These are phyloP conservation scores for Ceryle rudis DNA, from an alignment of 2,797 vertebrate species.

Conservation along the genomic window DNA sequence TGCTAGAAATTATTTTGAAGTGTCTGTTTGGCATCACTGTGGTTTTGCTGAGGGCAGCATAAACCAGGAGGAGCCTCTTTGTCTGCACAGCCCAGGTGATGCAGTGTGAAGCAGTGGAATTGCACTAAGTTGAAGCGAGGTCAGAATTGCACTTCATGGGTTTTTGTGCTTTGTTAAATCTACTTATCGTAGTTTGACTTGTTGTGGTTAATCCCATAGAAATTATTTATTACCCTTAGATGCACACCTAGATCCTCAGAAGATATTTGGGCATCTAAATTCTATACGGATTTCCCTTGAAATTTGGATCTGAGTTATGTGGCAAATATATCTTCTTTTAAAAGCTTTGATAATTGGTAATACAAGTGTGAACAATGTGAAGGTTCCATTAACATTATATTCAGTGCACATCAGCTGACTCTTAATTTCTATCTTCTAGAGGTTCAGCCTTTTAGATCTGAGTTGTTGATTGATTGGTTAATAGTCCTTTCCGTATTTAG, in stretches of 20 bases:
- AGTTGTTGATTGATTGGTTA: conserved; percentile 33
- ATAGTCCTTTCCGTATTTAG: conserved; percentile 42
- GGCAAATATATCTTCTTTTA: conserved; percentile 49
- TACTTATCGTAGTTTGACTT: neutral
- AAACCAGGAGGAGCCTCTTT: conserved; percentile 32
- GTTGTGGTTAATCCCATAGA: conserved; percentile 42
- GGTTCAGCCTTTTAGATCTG: conserved; percentile 25
- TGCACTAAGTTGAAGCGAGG: conserved; percentile 10
- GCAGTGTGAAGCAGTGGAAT: neutral
- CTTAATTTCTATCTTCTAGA: conserved; percentile 24
- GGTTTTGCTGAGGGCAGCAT: conserved; percentile 25
- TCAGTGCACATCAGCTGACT: conserved; percentile 50
- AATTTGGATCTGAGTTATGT: conserved; percentile 26
- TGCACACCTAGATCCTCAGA: neutral
- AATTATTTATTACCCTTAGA: conserved; percentile 29
- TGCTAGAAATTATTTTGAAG: conserved; percentile 11
- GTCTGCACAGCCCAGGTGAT: conserved; percentile 26
- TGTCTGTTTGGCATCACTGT: conserved; percentile 3
- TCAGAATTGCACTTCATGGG: conserved; percentile 11
- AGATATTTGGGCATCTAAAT: neutral
- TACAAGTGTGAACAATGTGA: conserved; percentile 43
- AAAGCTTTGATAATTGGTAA: conserved; percentile 64
- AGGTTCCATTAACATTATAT: conserved; percentile 59
- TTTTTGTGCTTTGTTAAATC: conserved; percentile 33
- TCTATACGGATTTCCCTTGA: neutral